Percentiles rank a stretch among this genome's conserved stretches.
Conservation (phyloP, 2,888 invertebrate species). For the Polymixis flavicincta region DNA sequence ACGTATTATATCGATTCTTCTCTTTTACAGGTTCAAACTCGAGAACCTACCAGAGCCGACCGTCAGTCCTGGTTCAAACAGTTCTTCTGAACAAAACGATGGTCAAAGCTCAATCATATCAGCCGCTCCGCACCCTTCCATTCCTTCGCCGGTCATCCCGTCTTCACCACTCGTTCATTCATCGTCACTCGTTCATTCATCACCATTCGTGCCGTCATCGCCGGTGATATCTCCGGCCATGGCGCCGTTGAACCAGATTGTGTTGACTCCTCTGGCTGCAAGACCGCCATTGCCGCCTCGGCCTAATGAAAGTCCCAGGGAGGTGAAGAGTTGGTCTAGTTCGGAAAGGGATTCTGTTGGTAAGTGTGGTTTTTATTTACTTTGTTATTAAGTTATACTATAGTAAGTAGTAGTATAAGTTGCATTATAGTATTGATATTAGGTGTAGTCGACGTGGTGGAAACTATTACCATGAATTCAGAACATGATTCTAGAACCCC, state of each 20-base stretch:
- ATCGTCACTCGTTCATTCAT: constrained; percentile 57
- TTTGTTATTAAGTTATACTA: too few relatives aligned
- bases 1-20: neutral
- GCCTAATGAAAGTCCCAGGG: constrained; percentile 80
- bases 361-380: constrained; percentile 64
- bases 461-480: too few relatives aligned
- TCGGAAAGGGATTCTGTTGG: constrained; percentile 82
- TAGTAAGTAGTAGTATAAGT: too few relatives aligned
- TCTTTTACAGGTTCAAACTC: constrained; percentile 80
- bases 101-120: constrained; percentile 87
- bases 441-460: too few relatives aligned
- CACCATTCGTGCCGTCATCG: constrained; percentile 59
- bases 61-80: constrained; percentile 88
- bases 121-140: constrained; percentile 72
- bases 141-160: constrained; percentile 69
- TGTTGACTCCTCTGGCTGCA: constrained; percentile 78
- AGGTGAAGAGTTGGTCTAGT: constrained; percentile 75
- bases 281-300: constrained; percentile 84
- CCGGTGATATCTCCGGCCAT: constrained; percentile 47
- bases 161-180: constrained; percentile 55
- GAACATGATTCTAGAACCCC: too few relatives aligned
- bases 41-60: constrained; percentile 84
- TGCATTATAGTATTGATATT: too few relatives aligned
- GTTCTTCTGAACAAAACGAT: constrained; percentile 88
- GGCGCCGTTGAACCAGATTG: constrained; percentile 67